Base-by-base conservation (phyloP, 2,888 invertebrate genomes). In the Empis livida region DNA sequence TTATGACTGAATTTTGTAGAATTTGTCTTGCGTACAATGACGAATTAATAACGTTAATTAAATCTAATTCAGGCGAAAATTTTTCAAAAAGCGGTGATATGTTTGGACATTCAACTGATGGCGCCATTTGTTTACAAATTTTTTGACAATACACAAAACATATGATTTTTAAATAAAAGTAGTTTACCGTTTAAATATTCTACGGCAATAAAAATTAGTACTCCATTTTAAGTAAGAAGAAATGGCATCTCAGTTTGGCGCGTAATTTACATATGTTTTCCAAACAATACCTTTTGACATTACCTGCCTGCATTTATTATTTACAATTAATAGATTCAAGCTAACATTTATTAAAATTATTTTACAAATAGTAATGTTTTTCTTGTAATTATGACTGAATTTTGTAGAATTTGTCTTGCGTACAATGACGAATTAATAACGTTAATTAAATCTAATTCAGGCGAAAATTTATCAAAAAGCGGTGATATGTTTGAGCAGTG, bases 401-500 rank as follows among this genome's bases (percentile, higher is more conserved):
- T 47, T 43, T 47, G 47, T 11, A 37, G 47, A 32, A 40, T 43
- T 16, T 47, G 47, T 23, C 23, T 43, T 30, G 10, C 20, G 11
- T 11, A 20, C n/a, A 30, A 39, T 10, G 13, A 38, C 9, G 47
- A 47, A 11, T 17, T 43, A 30, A 10, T 47, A 14, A 14, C 47
- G 10, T 27, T 47, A 9, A 17, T 47, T 10, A 43, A 43, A 32
- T 13, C n/a, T 1, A n/a, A 20, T n/a, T 16, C 16, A 17, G 31
- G 31, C 14, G 11, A 30, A 8, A 14, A 43, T 10, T 5, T 43
- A 13, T 20, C 43, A 11, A 40, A 31, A 43, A 15, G 39, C 11
- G 47, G 43, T 5, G 47, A 47, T 43, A 47, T 47, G 43, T 47
- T 40, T n/a, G 47, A 43, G 11, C 39, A 43, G 13, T 47, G 47